Evolutionary conservation across 30 jellyfish, hydroid and myxozoan species (phyloP).

Genomic region (Turritopsis dohrnii): DNA sequence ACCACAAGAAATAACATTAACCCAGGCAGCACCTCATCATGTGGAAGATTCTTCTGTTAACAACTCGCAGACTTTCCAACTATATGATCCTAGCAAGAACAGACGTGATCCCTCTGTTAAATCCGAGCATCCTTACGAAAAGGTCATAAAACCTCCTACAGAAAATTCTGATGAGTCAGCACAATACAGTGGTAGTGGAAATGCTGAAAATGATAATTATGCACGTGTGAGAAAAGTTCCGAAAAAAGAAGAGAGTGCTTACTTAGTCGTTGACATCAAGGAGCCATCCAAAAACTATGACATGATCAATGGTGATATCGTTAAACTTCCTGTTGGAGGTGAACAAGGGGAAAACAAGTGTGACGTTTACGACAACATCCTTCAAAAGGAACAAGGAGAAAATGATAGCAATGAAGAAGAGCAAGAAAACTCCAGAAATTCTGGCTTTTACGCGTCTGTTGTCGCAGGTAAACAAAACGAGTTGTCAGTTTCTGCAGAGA

Average conservation of each 20-base stretch:
- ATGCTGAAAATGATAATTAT: constrained; percentile 23
- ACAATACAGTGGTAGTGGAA: constrained; percentile 15
- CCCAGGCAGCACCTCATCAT: neutral
- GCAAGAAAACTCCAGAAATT: constrained; percentile 14
- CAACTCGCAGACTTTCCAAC: neutral
- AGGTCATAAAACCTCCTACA: neutral
- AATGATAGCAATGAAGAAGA: neutral
- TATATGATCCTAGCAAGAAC: neutral
- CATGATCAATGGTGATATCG: constrained; percentile 30
- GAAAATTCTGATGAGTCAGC: constrained; percentile 7
- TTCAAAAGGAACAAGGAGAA: neutral
- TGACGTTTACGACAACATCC: neutral
- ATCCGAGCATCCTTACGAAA: neutral
- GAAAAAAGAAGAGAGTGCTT: constrained; percentile 27
- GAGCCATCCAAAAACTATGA: constrained; percentile 27
- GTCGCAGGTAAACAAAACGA: neutral
- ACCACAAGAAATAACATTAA: neutral
- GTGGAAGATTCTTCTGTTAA: neutral
- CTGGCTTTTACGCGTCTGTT: constrained; percentile 26
- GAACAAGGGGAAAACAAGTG: neutral
- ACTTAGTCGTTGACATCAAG: constrained; percentile 13
- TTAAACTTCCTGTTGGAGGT: constrained; percentile 1
- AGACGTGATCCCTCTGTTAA: neutral
- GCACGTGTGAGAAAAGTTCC: constrained; percentile 32
- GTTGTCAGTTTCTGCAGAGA: neutral